These are phyloP conservation scores for Myrmecophaga tridactyla DNA, from an alignment of 2,113 vertebrate genomes.

Conservation along the genomic window DNA sequence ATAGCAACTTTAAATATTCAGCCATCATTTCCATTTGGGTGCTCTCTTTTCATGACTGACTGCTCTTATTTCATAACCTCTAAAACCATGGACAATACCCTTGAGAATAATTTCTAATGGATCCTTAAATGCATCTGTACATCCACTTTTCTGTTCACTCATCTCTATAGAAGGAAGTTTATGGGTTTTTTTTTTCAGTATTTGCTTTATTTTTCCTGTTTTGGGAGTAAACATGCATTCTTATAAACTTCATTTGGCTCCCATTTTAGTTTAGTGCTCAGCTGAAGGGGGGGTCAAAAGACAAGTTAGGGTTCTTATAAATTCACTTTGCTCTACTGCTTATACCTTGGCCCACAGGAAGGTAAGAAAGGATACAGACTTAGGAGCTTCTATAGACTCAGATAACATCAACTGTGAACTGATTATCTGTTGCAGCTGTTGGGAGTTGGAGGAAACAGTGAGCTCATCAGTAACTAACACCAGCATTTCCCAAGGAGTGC, in stretches of 20 bases:
- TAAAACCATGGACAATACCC: background rate
- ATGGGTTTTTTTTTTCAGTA: too few species aligned
- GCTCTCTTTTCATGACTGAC: background rate
- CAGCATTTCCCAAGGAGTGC: accelerated
- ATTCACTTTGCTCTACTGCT: background rate
- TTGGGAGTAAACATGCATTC: too few species aligned
- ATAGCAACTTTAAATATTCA: background rate
- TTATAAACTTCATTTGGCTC: background rate
- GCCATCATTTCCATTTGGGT: background rate
- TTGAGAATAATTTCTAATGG: background rate
- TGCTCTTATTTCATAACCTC: too few species aligned
- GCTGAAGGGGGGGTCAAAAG: too few species aligned
- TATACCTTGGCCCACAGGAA: accelerated
- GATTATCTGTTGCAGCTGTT: background rate
- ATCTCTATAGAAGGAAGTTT: accelerated
- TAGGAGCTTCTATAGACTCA: accelerated
- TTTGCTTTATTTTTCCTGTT: accelerated
- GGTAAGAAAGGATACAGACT: accelerated
- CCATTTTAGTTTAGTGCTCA: too few species aligned
- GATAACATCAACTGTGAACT: too few species aligned
- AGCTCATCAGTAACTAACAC: accelerated
- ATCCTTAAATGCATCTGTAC: background rate
- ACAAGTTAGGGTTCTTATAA: background rate
- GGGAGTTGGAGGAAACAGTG: background rate
- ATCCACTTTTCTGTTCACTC: accelerated